Evolutionary conservation across 2,888 invertebrate species (phyloP).

Genomic region (Athalia circularis): DNA sequence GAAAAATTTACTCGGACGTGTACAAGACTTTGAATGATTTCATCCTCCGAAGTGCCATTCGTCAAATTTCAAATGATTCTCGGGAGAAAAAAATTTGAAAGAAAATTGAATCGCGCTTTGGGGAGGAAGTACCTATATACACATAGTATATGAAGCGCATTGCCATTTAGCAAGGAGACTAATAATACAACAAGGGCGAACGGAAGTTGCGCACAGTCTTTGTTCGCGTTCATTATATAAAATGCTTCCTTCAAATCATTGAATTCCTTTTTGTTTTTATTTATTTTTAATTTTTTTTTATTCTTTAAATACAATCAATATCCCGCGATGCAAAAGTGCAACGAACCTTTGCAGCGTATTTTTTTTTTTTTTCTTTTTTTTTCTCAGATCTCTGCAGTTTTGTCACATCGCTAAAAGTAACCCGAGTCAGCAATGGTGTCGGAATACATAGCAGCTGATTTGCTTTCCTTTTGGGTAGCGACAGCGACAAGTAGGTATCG

Average conservation of each 20-base stretch:
- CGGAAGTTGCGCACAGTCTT: constrained; percentile 7
- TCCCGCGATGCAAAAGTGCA: not conserved
- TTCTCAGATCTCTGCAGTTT: no score
- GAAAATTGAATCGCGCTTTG: not conserved
- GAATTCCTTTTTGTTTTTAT: no score
- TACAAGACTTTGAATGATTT: no score
- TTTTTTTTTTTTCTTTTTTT: not conserved
- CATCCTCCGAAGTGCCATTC: not conserved
- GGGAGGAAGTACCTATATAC: not conserved
- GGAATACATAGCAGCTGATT: not conserved
- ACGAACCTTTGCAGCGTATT: constrained; percentile 27
- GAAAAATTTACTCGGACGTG: not conserved
- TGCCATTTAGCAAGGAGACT: not conserved
- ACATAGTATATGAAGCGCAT: not conserved
- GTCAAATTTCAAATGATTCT: not conserved
- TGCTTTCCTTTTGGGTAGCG: constrained; percentile 15
- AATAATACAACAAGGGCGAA: not conserved
- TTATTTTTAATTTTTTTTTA: no score
- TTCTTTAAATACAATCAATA: no score
- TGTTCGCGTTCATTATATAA: constrained; percentile 13
- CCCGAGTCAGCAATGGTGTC: constrained; percentile 28
- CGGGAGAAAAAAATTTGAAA: not conserved
- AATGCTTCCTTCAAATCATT: not conserved
- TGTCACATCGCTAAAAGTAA: not conserved
- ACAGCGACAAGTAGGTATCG: constrained; percentile 42